Conservation (phyloP, 2,113 vertebrate species). For the Lamprologus ornatipinnis region DNA sequence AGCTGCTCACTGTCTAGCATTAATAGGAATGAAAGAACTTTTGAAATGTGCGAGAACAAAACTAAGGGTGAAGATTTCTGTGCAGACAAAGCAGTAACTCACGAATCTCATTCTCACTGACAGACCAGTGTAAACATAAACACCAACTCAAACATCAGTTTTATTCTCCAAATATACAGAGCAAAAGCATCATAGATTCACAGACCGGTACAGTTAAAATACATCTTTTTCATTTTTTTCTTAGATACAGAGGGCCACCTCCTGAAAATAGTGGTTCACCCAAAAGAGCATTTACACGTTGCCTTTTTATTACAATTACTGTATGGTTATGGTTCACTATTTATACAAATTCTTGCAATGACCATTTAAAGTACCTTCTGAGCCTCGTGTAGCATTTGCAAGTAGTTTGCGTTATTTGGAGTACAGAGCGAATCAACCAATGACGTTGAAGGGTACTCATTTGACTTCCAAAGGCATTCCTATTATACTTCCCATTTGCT, state of each 20-base stretch:
- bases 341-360: slow-evolving; percentile 57
- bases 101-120: not conserved
- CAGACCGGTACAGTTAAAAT: slow-evolving; percentile 76
- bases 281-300: slow-evolving; percentile 47
- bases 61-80: not conserved
- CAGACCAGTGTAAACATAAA: slow-evolving; percentile 2
- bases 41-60: not conserved
- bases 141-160: slow-evolving; percentile 55
- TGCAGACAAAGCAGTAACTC: not conserved
- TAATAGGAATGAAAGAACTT: not conserved
- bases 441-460: slow-evolving; percentile 1
- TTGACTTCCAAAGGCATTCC: slow-evolving; percentile 33
- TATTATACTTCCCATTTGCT: not conserved
- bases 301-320: slow-evolving; percentile 54
- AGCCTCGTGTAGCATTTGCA: slow-evolving; percentile 30
- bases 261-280: slow-evolving; percentile 66
- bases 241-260: slow-evolving; percentile 68
- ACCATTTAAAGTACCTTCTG: slow-evolving; percentile 19
- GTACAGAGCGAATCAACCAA: not conserved
- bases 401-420: slow-evolving; percentile 3
- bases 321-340: slow-evolving; percentile 57
- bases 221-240: slow-evolving; percentile 55
- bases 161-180: slow-evolving; percentile 79
- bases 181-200: slow-evolving; percentile 77
- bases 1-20: not conserved